Percentiles rank a stretch among this genome's conserved stretches.
Evolutionary conservation across 2,113 vertebrate species (phyloP).

Genomic region (Sylvilagus bachmani): DNA sequence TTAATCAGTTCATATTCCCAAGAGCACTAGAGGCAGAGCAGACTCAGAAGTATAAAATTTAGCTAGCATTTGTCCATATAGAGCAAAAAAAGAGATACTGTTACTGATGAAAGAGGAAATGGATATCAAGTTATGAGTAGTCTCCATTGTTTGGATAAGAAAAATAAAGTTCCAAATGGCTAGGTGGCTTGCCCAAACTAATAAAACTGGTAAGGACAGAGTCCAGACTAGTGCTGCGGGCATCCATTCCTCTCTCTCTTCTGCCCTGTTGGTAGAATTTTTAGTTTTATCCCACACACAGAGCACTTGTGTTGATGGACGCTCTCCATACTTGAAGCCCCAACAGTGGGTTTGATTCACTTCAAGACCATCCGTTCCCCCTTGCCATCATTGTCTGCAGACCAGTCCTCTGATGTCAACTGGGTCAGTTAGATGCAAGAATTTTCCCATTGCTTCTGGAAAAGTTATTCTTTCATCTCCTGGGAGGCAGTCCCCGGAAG

Average conservation of each 20-base stretch:
- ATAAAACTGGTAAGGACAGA: neutral
- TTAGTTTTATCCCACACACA: neutral
- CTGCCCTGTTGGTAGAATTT: neutral
- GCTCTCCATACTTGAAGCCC: neutral
- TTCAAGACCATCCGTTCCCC: neutral
- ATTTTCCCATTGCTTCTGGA: slow-evolving; percentile 14
- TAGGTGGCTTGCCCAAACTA: neutral
- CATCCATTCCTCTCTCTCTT: neutral
- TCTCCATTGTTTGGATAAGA: neutral
- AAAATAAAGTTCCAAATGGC: slow-evolving; percentile 31
- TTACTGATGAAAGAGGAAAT: slow-evolving; percentile 41
- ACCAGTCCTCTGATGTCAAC: neutral
- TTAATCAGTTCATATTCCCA: neutral
- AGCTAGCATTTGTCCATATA: neutral
- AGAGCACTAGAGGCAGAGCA: neutral
- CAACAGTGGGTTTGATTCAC: neutral
- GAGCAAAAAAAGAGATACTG: neutral
- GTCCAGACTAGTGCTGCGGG: neutral
- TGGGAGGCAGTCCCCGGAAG: neutral
- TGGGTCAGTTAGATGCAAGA: neutral
- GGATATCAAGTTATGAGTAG: neutral
- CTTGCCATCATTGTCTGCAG: neutral
- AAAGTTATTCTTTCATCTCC: neutral
- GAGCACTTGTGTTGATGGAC: neutral
- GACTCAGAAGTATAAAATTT: neutral